A percentile compares a stretch with the other conserved stretches of the same genome.
Conservation (phyloP, 2,888 invertebrate species). For the Chalcosyrphus nemorum region DNA sequence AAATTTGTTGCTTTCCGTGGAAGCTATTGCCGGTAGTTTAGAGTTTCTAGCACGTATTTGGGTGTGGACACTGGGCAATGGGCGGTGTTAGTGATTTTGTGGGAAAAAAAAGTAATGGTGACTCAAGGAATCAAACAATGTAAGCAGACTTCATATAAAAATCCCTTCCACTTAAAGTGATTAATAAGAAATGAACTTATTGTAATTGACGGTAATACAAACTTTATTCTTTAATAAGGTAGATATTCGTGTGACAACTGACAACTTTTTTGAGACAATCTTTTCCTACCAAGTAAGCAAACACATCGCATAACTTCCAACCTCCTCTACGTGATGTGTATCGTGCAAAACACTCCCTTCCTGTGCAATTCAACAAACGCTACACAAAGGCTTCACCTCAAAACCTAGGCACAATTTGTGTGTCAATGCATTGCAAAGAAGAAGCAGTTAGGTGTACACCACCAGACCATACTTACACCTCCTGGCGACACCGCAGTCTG, state of each 20-base stretch:
- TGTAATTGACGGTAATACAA: too few species aligned
- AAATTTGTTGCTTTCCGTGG: constrained; percentile 40
- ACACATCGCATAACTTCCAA: not conserved
- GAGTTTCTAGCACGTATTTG: constrained; percentile 43
- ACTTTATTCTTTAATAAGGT: too few species aligned
- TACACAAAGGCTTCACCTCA: constrained; percentile 15
- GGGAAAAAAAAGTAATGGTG: not conserved
- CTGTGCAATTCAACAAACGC: not conserved
- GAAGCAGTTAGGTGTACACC: constrained; percentile 30
- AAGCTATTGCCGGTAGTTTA: constrained; percentile 20
- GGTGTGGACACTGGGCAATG: constrained; percentile 13
- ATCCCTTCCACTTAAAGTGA: too few species aligned
- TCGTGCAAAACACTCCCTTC: not conserved
- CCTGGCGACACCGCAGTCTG: not conserved
- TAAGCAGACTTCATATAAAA: too few species aligned
- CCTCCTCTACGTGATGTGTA: not conserved
- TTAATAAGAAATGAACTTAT: too few species aligned
- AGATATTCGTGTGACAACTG: too few species aligned
- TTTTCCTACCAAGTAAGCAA: too few species aligned
- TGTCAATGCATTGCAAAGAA: constrained; percentile 31
- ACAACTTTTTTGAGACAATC: too few species aligned
- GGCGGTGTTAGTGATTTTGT: not conserved
- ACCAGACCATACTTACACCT: constrained; percentile 3
- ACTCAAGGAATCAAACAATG: too few species aligned
- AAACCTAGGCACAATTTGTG: constrained; percentile 7